Percentiles rank a stretch among this genome's conserved stretches.
These are phyloP conservation scores for Calameuta idolon DNA, from an alignment of 2,888 invertebrate species.

Conservation along the genomic window DNA sequence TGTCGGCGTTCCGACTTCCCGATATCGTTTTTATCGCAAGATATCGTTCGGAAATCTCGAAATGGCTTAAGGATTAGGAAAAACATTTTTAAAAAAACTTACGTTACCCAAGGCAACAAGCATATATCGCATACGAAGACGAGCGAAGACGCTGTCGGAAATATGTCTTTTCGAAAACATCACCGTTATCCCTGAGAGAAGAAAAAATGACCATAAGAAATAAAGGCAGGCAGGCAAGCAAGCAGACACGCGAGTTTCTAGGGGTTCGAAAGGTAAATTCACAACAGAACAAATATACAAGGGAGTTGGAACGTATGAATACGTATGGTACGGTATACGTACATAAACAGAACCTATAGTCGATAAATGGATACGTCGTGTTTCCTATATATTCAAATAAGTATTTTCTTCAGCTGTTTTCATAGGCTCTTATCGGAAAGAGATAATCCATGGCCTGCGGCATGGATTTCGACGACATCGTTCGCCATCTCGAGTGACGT, in stretches of 20 bases:
- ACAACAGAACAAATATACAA: background rate
- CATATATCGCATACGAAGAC: background rate
- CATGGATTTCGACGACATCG: background rate
- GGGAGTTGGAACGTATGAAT: background rate
- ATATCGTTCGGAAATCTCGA: background rate
- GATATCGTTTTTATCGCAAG: background rate
- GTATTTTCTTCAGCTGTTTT: constrained; percentile 3
- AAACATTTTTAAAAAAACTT: background rate
- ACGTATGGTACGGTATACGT: background rate
- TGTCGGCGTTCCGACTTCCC: background rate
- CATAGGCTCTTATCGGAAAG: background rate
- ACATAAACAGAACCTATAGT: background rate
- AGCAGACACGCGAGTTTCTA: background rate
- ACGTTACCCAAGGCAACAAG: background rate
- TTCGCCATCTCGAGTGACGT: background rate
- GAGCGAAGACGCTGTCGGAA: background rate
- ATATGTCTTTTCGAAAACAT: background rate
- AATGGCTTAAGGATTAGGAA: background rate
- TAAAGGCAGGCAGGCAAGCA: background rate
- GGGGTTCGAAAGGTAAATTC: background rate
- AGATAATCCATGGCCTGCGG: background rate
- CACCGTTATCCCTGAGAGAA: background rate
- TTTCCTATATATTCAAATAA: constrained; percentile 7
- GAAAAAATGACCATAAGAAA: background rate
- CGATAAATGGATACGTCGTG: background rate